Evolutionary conservation across 92 coral and sea anemone species (phyloP).

Genomic region (Actinostola sp.): DNA sequence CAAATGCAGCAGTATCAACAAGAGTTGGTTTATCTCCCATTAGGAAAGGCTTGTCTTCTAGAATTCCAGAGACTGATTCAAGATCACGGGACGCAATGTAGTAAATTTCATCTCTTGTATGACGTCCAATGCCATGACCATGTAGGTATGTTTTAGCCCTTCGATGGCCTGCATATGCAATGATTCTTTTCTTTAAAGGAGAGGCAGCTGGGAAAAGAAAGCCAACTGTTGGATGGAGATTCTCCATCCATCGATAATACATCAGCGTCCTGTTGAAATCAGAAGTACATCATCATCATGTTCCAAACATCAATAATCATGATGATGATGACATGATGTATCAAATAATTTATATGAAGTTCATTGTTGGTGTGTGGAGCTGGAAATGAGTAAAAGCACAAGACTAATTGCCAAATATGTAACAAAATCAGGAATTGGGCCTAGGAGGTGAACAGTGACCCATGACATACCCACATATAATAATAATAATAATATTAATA

Average conservation of each 20-base stretch:
- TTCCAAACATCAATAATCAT: background rate
- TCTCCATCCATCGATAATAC: constrained; percentile 70
- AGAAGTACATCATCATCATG: background rate
- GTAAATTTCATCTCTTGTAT: constrained; percentile 56
- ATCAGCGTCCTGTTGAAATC: constrained; percentile 55
- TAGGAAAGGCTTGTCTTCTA: constrained; percentile 50
- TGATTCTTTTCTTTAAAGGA: constrained; percentile 25
- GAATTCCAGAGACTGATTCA: constrained; percentile 45
- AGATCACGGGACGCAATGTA: constrained; percentile 57
- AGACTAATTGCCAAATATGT: too few species aligned
- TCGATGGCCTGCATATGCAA: constrained; percentile 25
- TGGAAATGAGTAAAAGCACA: too few species aligned
- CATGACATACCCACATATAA: too few species aligned
- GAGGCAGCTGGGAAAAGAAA: constrained; percentile 45
- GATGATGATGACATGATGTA: too few species aligned
- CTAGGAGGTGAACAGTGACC: too few species aligned
- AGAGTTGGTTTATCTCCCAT: constrained; percentile 62
- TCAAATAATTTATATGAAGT: too few species aligned
- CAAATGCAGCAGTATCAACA: constrained; percentile 73
- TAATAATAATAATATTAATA: too few species aligned
- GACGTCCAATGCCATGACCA: constrained; percentile 75
- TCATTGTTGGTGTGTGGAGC: too few species aligned
- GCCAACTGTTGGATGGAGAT: constrained; percentile 17
- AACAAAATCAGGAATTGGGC: too few species aligned
- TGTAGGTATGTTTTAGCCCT: constrained; percentile 18